Percentiles rank a stretch among this genome's conserved stretches.
phyloP scores from a whole-genome alignment of 2,797 vertebrate genomes.

The Eleutherodactylus coqui region DNA sequence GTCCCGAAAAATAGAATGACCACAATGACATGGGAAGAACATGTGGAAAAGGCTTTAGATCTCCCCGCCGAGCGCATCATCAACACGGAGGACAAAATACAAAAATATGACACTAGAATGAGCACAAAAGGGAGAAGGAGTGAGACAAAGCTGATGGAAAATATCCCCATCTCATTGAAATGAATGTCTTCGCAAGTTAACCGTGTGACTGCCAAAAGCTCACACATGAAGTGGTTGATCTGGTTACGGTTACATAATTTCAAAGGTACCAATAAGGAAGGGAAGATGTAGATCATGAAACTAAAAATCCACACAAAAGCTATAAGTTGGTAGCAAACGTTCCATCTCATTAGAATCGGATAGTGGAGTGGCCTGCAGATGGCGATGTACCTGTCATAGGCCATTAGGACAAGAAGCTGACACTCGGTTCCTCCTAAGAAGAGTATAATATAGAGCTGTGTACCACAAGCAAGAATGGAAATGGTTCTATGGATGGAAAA shows the following conservation, averaged over 20 bases:
- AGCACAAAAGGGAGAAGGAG: background rate
- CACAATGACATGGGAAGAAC: background rate
- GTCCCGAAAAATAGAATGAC: slow-evolving; percentile 4
- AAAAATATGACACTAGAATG: background rate
- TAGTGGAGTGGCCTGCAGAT: slow-evolving; percentile 15
- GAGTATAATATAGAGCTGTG: background rate
- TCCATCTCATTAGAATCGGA: slow-evolving; percentile 10
- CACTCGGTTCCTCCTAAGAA: slow-evolving; percentile 3
- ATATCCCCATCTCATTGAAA: slow-evolving; percentile 54
- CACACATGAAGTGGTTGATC: slow-evolving; percentile 25
- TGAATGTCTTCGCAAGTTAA: slow-evolving; percentile 68
- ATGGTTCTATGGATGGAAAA: background rate
- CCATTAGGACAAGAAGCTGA: slow-evolving; percentile 26
- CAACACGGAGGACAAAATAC: background rate
- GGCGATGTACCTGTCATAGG: slow-evolving; percentile 27
- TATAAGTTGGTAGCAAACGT: background rate
- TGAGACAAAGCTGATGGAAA: background rate
- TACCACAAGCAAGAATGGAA: background rate
- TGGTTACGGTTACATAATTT: background rate
- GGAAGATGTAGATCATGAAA: background rate
- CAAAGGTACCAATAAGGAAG: background rate
- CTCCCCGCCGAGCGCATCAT: background rate
- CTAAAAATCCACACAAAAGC: slow-evolving; percentile 1
- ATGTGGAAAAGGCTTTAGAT: slow-evolving; percentile 7
- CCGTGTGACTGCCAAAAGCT: slow-evolving; percentile 54